Base-by-base conservation (phyloP, 1,140 invertebrate species). In the Heliothis virescens region DNA sequence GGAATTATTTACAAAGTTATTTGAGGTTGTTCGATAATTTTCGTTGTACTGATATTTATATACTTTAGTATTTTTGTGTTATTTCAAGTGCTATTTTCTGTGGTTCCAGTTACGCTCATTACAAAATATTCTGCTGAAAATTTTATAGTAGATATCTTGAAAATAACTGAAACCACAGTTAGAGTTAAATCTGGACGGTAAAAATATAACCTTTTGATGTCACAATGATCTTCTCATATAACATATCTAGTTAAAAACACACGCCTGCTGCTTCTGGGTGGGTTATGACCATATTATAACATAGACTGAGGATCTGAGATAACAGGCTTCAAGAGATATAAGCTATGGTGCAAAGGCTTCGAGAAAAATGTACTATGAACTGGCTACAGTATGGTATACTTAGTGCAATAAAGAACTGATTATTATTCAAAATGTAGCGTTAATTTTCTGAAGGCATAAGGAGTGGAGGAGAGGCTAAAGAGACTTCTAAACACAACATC, bases 1-100 rank as follows among this genome's bases (percentile, higher is more conserved):
- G 65, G 79, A 81, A 81, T 75, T 69, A 62, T 65, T 80, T 75
- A 69, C 16, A 21, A 13, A n/a, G 50, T 50, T 67, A 53, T 65
- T 18, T 41, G 62, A 11, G 34, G 34, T n/a, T 16, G 4, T 57
- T 63, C 18, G 26, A 34, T 26, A n/a, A n/a, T 63, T 18, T 18
- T 57, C 10, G 1, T 57, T 16, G 13, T 1, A 21, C 18, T 18
- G 16, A 57, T 21, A 10, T 57, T 57, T 57, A 16, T 57, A 26
- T 26, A 2, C 21, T 2, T 26, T 26, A 26, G 21, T 26, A 26
- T 26, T 26, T 26, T 26, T 26, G 2, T 26, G 21, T 26, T 26
- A 26, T 26, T 26, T 26, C 21, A 26, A 26, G 1, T 26, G 21
- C n/a, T 18, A 57, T 18, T 2, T 26, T 26, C 21, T 26, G 21